phyloP scores from a whole-genome alignment of 2,113 vertebrate genomes.

The Polyodon spathula region DNA sequence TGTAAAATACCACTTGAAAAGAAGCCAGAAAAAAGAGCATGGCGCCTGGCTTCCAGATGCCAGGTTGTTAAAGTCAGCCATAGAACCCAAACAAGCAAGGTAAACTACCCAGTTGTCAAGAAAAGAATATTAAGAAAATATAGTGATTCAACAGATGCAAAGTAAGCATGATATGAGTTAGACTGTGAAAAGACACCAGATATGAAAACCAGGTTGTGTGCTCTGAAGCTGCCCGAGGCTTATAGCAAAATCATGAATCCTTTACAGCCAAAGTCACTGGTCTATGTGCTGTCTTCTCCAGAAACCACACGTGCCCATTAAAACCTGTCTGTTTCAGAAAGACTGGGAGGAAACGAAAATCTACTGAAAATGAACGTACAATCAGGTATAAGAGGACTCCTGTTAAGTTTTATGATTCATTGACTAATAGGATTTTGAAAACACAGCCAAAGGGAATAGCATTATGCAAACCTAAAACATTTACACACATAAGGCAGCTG shows the following conservation, averaged over 20 bases:
- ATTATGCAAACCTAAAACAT: conserved; percentile 33
- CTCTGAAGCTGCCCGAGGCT: conserved; percentile 54
- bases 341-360: conserved; percentile 43
- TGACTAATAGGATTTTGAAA: conserved; percentile 63
- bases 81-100: conserved; percentile 64
- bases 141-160: conserved; percentile 27
- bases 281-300: conserved; percentile 70
- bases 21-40: conserved; percentile 42
- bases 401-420: conserved; percentile 63
- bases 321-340: conserved; percentile 33
- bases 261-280: conserved; percentile 64
- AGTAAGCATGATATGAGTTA: conserved; percentile 13
- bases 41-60: conserved; percentile 67
- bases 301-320: conserved; percentile 42
- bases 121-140: conserved; percentile 35
- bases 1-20: conserved; percentile 30
- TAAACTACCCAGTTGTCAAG: conserved; percentile 55
- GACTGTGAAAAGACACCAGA: conserved; percentile 57
- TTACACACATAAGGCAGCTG: conserved; percentile 53
- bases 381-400: conserved; percentile 63
- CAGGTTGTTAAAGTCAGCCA: conserved; percentile 77
- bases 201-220: conserved; percentile 47
- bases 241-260: conserved; percentile 66
- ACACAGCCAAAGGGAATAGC: conserved; percentile 44
- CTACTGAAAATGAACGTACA: conserved; percentile 41